Base-by-base conservation (phyloP, 2,888 invertebrate genomes). In the Hirtodrosophila alboralis region DNA sequence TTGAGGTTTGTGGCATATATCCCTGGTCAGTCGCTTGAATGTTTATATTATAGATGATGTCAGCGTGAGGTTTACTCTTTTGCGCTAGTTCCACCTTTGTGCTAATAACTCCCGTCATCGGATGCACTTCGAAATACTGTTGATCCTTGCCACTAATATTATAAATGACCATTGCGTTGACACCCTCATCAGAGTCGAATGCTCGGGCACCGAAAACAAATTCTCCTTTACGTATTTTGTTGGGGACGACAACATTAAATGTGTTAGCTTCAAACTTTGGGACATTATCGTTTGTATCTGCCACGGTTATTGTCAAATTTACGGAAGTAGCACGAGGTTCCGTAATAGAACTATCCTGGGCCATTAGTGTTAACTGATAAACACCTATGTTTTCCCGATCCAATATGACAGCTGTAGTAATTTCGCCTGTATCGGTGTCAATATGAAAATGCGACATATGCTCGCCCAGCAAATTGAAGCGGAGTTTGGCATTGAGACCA, bases 131-230 rank as follows among this genome's bases (percentile, higher is more conserved):
- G 88, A 98, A 98, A 75, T 94, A 93, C 37, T 93, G 92, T n/a
- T 94, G 92, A 87, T 96, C 95, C 81, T 94, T 93, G 1, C 96
- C 96, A 61, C 93, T 93, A 4, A 98, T 91, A 47, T 93, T 93
- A 89, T 98, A 98, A 0, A 93, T 90, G 48, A 98, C 94, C 86
- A 94, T 93, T 49, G 96, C 95, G 89, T 98, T 98, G 0, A 92
- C 91, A 0, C 95, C 96, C 52, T 94, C 93, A 89, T 98, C 98
- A 59, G 92, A 92, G 89, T 98, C 98, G 4, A 92, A 92, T 0
- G 98, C 98, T 89, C 94, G 95, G 0, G 96, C 96, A 6, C 98
- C 98, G 88, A 97, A 96, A 16, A 98, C 96, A 91, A 98, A 98
- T 81, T 96, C 93, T 87, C 95, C 96, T 47, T 93, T 91, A 64